phyloP scores from a whole-genome alignment of 2,113 vertebrate species.

The Brachirus orientalis region DNA sequence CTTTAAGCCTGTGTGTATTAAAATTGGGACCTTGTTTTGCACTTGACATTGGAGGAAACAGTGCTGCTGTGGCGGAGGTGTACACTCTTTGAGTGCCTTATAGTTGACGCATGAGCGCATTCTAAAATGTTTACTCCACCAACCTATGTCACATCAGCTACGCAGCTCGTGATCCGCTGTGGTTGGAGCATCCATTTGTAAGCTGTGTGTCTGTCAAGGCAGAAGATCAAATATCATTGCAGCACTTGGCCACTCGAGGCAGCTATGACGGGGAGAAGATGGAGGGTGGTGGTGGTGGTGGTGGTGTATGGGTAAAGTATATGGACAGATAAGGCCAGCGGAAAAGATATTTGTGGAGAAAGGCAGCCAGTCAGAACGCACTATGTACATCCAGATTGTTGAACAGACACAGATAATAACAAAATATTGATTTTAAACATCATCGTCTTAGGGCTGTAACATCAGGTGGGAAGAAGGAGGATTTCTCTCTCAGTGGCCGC shows the following conservation, averaged over 20 bases:
- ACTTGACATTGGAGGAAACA: too few species aligned
- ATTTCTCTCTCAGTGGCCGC: slow-evolving; percentile 27
- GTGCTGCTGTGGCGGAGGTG: too few species aligned
- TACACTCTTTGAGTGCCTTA: too few species aligned
- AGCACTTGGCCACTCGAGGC: slow-evolving; percentile 26
- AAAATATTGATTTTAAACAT: slow-evolving; percentile 74
- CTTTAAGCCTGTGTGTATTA: too few species aligned
- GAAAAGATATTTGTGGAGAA: slow-evolving; percentile 25
- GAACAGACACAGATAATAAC: slow-evolving; percentile 68
- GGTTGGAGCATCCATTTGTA: too few species aligned
- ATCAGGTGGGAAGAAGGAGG: slow-evolving; percentile 18
- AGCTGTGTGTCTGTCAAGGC: background rate
- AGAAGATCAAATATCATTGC: slow-evolving; percentile 7
- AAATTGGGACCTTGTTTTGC: too few species aligned
- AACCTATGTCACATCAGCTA: background rate
- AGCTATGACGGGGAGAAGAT: slow-evolving; percentile 5
- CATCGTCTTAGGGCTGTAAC: slow-evolving; percentile 49
- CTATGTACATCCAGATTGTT: slow-evolving; percentile 61
- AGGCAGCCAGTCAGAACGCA: slow-evolving; percentile 48
- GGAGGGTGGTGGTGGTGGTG: background rate
- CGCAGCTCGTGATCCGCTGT: background rate
- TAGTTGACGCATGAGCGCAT: too few species aligned
- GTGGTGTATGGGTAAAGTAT: background rate
- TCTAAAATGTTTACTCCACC: too few species aligned
- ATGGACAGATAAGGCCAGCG: slow-evolving; percentile 22